Percentiles rank a stretch among this genome's conserved stretches.
These are phyloP conservation scores for Heteromyza rotundicornis DNA, from an alignment of 2,888 invertebrate species.

Conservation along the genomic window DNA sequence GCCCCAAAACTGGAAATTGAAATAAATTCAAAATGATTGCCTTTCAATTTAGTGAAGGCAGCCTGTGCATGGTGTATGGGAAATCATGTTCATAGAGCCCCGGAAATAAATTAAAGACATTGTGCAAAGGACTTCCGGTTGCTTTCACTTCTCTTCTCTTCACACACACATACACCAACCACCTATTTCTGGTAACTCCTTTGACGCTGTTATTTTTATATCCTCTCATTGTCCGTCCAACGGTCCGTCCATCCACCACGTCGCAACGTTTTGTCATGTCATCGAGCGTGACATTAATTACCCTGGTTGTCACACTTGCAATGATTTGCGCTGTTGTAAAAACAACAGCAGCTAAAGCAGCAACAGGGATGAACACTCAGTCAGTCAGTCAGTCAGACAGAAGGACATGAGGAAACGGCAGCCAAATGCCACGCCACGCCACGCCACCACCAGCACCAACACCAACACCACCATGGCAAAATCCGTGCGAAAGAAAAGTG, in stretches of 20 bases:
- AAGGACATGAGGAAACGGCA: neutral
- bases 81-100: no score
- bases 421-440: neutral
- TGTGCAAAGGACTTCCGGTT: no score
- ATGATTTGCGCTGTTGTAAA: neutral
- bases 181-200: no score
- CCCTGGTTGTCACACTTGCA: slow-evolving; percentile 6
- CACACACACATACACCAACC: no score
- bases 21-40: no score
- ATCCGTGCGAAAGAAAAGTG: neutral
- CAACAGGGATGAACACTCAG: neutral
- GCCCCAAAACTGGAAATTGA: no score
- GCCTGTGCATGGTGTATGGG: no score
- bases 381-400: neutral
- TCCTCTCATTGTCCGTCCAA: neutral
- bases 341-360: neutral
- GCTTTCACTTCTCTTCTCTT: no score
- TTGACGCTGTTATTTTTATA: neutral
- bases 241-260: neutral
- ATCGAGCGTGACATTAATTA: slow-evolving; percentile 21
- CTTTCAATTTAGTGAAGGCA: no score
- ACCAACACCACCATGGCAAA: neutral
- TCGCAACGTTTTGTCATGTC: slow-evolving; percentile 13
- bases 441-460: neutral
- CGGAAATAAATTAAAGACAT: no score